phyloP scores from a whole-genome alignment of 2,888 invertebrate species.

The Eurois occulta region DNA sequence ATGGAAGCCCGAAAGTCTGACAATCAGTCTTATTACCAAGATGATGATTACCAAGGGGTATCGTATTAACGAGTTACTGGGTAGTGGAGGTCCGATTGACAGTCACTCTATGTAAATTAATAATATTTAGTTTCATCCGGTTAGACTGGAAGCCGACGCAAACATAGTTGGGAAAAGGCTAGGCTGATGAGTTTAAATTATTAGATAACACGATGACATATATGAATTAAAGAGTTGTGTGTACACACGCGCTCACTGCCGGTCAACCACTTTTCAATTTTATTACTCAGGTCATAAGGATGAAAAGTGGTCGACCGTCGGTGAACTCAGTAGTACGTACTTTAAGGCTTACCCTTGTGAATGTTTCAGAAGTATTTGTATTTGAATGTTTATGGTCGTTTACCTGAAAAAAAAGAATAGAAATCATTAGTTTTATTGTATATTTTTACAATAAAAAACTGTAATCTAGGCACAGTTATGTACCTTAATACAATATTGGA shows the following conservation, averaged over 20 bases:
- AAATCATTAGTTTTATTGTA: neutral
- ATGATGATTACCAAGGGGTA: neutral
- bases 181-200: neutral
- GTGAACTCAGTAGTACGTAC: neutral
- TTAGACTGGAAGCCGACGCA: neutral
- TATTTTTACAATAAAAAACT: neutral
- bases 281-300: too few species aligned
- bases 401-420: slow-evolving; percentile 35
- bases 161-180: neutral
- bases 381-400: neutral
- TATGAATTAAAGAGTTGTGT: neutral
- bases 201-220: neutral
- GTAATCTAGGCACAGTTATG: too few species aligned
- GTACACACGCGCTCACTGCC: neutral
- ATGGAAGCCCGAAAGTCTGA: neutral
- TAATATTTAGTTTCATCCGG: neutral
- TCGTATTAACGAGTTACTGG: neutral
- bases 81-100: neutral
- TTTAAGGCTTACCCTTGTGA: slow-evolving; percentile 3
- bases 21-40: neutral
- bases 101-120: neutral
- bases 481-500: too few species aligned
- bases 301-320: too few species aligned
- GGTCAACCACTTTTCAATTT: too few species aligned
- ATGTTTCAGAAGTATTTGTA: neutral